Percentiles rank a stretch among this genome's conserved stretches.
These are phyloP conservation scores for Fistularia commersonii DNA, from an alignment of 2,797 vertebrate species.

Conservation along the genomic window DNA sequence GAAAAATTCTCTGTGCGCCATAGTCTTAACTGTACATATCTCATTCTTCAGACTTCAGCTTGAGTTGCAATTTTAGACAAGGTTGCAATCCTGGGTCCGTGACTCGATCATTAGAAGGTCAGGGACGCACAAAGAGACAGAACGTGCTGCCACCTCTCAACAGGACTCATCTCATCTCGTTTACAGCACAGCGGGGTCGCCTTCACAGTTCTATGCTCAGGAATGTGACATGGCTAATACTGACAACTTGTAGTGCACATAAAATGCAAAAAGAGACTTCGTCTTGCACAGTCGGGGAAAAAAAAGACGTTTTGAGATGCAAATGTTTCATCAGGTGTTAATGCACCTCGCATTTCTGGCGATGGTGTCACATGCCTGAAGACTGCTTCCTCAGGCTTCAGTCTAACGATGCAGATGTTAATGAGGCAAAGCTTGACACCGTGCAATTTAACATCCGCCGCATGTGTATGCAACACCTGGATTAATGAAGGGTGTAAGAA, in stretches of 20 bases:
- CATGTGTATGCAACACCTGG: slow-evolving; percentile 7
- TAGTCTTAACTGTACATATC: slow-evolving; percentile 46
- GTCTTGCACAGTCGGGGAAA: slow-evolving; percentile 8
- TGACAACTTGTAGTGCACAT: slow-evolving; percentile 60
- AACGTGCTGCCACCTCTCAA: slow-evolving; percentile 62
- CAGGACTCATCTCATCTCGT: slow-evolving; percentile 71
- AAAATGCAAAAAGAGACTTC: slow-evolving; percentile 32
- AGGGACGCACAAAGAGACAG: slow-evolving; percentile 53
- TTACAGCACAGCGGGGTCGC: slow-evolving; percentile 68
- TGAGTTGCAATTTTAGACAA: slow-evolving; percentile 51
- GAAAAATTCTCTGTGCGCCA: slow-evolving; percentile 45
- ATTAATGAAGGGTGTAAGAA: background rate
- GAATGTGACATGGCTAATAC: slow-evolving; percentile 47
- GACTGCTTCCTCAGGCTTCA: slow-evolving; percentile 33
- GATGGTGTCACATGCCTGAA: slow-evolving; percentile 48
- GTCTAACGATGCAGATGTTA: slow-evolving; percentile 54
- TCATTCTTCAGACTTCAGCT: slow-evolving; percentile 37
- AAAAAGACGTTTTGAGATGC: slow-evolving; percentile 37
- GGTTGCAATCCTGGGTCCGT: slow-evolving; percentile 35
- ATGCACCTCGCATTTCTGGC: slow-evolving; percentile 38
- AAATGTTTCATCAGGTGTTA: slow-evolving; percentile 47
- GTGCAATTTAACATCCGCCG: slow-evolving; percentile 30
- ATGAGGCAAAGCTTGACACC: slow-evolving; percentile 57
- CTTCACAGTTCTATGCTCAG: slow-evolving; percentile 47
- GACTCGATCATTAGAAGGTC: slow-evolving; percentile 72